Evolutionary conservation across 2,113 vertebrate genomes (phyloP).

Genomic region (Anoplopoma fimbria): DNA sequence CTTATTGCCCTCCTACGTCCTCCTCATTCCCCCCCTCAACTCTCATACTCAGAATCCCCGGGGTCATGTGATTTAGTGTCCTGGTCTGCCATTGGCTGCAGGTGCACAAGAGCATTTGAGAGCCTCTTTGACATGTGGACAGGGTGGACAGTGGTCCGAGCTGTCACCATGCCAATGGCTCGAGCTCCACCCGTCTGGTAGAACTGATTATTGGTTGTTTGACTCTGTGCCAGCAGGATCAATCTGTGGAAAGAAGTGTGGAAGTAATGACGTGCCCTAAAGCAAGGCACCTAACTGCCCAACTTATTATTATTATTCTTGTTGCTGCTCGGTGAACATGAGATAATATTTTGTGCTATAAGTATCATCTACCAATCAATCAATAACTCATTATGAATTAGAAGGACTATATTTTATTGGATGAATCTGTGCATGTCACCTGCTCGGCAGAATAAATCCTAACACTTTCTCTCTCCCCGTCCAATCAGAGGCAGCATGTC

Average conservation of each 20-base stretch:
- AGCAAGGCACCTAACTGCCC: not conserved
- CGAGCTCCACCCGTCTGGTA: too few species aligned
- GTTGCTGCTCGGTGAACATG: not conserved
- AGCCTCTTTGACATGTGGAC: not conserved
- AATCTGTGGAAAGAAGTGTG: not conserved
- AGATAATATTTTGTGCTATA: not conserved
- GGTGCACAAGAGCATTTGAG: slow-evolving; percentile 8
- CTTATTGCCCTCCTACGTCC: slow-evolving; percentile 73
- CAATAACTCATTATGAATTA: not conserved
- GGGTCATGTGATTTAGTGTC: slow-evolving; percentile 62
- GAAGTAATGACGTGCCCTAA: not conserved
- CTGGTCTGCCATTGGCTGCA: slow-evolving; percentile 25
- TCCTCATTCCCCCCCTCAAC: too few species aligned
- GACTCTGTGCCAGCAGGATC: not conserved
- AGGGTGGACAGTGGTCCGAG: not conserved
- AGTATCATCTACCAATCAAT: not conserved
- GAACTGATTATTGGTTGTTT: slow-evolving; percentile 3
- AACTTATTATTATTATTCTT: not conserved
- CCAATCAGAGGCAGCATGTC: slow-evolving; percentile 89
- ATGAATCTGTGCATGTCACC: not conserved
- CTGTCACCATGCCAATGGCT: not conserved
- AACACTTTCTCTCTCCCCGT: slow-evolving; percentile 46
- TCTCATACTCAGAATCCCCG: slow-evolving; percentile 2
- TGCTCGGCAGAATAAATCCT: not conserved
- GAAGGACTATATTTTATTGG: not conserved